Base-by-base conservation (phyloP, 2,888 invertebrate species). In the Scaptomyza cyrtandrae region DNA sequence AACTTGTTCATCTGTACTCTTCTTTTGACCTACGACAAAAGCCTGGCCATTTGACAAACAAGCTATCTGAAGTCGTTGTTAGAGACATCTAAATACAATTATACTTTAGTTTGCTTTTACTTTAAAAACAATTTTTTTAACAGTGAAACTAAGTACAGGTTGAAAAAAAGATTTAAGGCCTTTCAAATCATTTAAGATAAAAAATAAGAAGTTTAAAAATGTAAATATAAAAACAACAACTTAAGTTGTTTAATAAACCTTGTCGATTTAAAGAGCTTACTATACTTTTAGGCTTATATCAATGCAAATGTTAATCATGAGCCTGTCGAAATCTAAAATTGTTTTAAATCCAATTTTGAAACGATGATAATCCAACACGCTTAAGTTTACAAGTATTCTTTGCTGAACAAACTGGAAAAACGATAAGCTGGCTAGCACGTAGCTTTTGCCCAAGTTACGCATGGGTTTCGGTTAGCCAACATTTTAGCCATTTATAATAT, bases 401-500 rank as follows among this genome's bases (percentile, higher is more conserved):
- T 16, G 16, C 43, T 53, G 16, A 60, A 19, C 41, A 53, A 39
- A 13, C 14, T n/a, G 27, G 29, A 29, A 9, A 35, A 44, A 35
- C 35, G 44, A 44, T 11, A 59, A 44, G 43, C 59, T 37, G 9
- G 44, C 59, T 66, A 63, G 37, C 43, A 65, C 35, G 66, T 14
- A 4, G 16, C 11, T 6, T 24, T 49, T 14, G 43, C 11, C 29
- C 16, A 41, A 52, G 13, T 53, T 19, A 35, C n/a, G 10, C 14
- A 44, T 43, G 31, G 33, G 52, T 48, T 37, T 55, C 33, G 59
- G 33, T 46, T 45, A 43, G 53, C 16, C 52, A 73, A 46, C 45
- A 33, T 54, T 46, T 65, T 24, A 31, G 49, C 9, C 52, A 48
- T 57, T 46, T 55, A 52, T 35, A 64, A 55, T 75, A 69, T 78